phyloP scores from a whole-genome alignment of 2,113 vertebrate species.

The Bufo gargarizans region DNA sequence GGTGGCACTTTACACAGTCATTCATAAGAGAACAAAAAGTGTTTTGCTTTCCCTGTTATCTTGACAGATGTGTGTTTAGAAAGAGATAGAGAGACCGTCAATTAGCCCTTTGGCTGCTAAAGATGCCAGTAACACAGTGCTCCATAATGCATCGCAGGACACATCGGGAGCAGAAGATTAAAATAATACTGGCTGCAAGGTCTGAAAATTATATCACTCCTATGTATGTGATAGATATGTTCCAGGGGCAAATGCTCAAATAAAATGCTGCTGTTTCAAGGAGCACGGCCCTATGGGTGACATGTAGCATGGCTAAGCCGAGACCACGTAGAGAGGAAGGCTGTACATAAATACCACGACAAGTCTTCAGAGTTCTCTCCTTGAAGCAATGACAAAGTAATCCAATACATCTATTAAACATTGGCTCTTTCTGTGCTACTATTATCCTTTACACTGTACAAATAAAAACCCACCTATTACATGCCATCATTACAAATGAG shows the following conservation, averaged over 20 bases:
- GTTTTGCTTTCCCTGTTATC: conserved; percentile 53
- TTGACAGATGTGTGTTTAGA: conserved; percentile 48
- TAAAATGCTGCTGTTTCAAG: conserved; percentile 1
- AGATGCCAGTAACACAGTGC: conserved; percentile 40
- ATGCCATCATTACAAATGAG: no score
- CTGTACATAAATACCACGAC: no score
- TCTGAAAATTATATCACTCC: conserved; percentile 36
- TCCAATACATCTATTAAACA: not conserved
- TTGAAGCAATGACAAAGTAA: conserved; percentile 23
- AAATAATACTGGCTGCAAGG: conserved; percentile 48
- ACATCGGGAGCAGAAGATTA: conserved; percentile 52
- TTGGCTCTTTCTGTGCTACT: not conserved
- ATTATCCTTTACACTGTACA: not conserved
- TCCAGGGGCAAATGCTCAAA: not conserved
- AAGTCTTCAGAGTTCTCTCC: not conserved
- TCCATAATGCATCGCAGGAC: conserved; percentile 53
- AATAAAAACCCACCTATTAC: not conserved
- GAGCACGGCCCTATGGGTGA: conserved; percentile 11
- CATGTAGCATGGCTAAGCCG: not conserved
- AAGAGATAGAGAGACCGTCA: conserved; percentile 56
- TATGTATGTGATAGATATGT: conserved; percentile 34
- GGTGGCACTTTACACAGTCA: conserved; percentile 56
- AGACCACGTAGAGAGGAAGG: not conserved
- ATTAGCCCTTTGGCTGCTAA: conserved; percentile 56
- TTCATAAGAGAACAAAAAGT: conserved; percentile 56